Evolutionary conservation across 37 sponge, comb jelly and placozoan genomes (phyloP).

Genomic region (Cladorhizidae sp.): DNA sequence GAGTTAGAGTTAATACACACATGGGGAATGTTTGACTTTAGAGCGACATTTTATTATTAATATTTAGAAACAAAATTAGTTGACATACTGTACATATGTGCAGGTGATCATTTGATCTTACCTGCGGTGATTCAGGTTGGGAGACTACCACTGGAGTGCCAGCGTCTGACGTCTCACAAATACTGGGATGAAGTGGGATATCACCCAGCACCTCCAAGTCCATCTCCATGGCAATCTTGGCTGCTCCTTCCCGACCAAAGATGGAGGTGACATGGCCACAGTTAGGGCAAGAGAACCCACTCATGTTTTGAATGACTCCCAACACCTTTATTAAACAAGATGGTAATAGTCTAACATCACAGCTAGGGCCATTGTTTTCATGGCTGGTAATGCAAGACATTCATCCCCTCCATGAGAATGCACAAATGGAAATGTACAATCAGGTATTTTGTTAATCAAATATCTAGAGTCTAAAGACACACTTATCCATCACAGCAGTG

Average conservation of each 20-base stretch:
- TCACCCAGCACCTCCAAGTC: conserved; percentile 70
- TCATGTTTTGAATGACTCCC: conserved; percentile 96
- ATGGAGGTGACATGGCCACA: conserved; percentile 79
- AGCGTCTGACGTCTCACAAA: conserved; percentile 60
- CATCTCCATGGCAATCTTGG: conserved; percentile 57
- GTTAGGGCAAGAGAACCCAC: conserved; percentile 79
- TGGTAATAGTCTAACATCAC: too few species aligned
- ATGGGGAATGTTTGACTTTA: neutral
- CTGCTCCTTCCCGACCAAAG: conserved; percentile 86
- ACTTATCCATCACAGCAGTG: too few species aligned
- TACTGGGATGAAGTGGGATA: conserved; percentile 64
- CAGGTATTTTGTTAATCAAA: too few species aligned
- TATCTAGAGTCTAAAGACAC: too few species aligned
- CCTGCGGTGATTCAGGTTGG: conserved; percentile 55
- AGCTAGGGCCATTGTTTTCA: too few species aligned
- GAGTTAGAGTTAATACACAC: too few species aligned
- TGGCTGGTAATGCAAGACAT: too few species aligned
- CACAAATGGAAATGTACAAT: too few species aligned
- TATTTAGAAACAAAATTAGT: too few species aligned
- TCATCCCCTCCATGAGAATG: too few species aligned
- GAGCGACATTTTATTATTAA: neutral
- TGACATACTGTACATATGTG: too few species aligned
- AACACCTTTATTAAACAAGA: conserved; percentile 51
- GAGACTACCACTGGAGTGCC: conserved; percentile 74
- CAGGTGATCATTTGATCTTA: neutral